Percentiles rank a stretch among this genome's conserved stretches.
Conservation (phyloP, 2,113 vertebrate genomes). For the Polyodon spathula region DNA sequence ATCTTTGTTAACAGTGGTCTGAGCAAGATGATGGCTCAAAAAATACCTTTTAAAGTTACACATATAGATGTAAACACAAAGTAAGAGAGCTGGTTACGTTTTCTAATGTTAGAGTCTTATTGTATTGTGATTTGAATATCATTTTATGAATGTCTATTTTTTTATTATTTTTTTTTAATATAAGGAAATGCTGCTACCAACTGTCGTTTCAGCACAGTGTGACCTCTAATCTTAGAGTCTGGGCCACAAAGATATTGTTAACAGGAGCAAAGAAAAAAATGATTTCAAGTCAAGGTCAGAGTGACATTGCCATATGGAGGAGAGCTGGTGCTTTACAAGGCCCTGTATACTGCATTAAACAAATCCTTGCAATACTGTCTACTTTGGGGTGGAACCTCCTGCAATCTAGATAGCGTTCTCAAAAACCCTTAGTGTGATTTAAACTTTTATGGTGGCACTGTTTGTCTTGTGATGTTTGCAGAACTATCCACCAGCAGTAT, state of each 20-base stretch:
- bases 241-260: conserved; percentile 42
- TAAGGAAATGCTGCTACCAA: conserved; percentile 35
- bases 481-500: background rate
- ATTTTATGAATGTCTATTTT: background rate
- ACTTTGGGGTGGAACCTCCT: background rate
- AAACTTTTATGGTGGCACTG: background rate
- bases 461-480: background rate
- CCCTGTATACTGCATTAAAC: conserved; percentile 8
- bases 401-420: background rate
- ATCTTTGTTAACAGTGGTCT: too few relatives aligned
- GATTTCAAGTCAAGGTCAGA: conserved; percentile 29
- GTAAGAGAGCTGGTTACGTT: too few relatives aligned
- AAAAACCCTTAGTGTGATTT: background rate
- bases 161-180: background rate
- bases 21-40: too few relatives aligned
- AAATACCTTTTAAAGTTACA: too few relatives aligned
- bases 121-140: too few relatives aligned
- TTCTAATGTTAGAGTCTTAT: too few relatives aligned
- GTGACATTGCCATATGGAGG: conserved; percentile 30
- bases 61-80: too few relatives aligned
- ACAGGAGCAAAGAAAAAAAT: conserved; percentile 19
- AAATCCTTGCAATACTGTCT: background rate
- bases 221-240: conserved; percentile 23
- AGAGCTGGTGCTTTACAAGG: conserved; percentile 5
- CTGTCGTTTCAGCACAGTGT: conserved; percentile 35